phyloP scores from a whole-genome alignment of 1,140 invertebrate species.

The Papilio dardanus region DNA sequence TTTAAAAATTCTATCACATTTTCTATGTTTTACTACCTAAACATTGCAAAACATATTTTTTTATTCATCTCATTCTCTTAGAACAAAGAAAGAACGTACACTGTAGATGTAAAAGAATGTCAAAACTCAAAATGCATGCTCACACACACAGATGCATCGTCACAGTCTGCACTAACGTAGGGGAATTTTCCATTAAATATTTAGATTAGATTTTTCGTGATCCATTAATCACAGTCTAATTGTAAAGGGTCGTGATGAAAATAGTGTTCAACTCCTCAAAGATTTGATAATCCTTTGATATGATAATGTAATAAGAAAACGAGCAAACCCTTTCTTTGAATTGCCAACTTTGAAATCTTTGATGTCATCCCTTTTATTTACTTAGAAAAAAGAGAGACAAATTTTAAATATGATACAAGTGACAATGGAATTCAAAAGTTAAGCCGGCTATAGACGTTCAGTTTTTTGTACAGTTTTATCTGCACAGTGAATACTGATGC shows the following conservation, averaged over 20 bases:
- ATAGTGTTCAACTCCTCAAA: slow-evolving; percentile 54
- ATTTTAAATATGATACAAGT: too few species aligned
- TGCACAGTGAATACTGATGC: too few species aligned
- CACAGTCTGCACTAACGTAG: slow-evolving; percentile 55
- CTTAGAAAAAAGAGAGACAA: background rate
- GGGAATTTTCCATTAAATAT: slow-evolving; percentile 81
- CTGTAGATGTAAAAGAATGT: background rate
- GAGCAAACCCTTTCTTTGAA: slow-evolving; percentile 11
- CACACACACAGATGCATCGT: background rate
- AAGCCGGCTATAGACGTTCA: too few species aligned
- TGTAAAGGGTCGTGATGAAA: slow-evolving; percentile 67
- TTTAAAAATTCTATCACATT: too few species aligned
- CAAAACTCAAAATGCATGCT: background rate
- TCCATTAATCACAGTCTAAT: slow-evolving; percentile 81
- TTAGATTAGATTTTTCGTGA: slow-evolving; percentile 81
- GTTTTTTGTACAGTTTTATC: too few species aligned
- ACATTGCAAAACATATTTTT: too few species aligned
- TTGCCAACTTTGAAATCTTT: slow-evolving; percentile 27
- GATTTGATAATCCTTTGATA: slow-evolving; percentile 74
- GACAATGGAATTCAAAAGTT: too few species aligned
- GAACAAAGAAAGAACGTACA: too few species aligned
- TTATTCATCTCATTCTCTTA: too few species aligned
- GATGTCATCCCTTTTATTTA: background rate
- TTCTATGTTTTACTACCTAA: too few species aligned
- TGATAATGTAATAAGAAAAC: slow-evolving; percentile 76